phyloP scores from a whole-genome alignment of 1,140 invertebrate genomes.

The Nasonia longicornis region DNA sequence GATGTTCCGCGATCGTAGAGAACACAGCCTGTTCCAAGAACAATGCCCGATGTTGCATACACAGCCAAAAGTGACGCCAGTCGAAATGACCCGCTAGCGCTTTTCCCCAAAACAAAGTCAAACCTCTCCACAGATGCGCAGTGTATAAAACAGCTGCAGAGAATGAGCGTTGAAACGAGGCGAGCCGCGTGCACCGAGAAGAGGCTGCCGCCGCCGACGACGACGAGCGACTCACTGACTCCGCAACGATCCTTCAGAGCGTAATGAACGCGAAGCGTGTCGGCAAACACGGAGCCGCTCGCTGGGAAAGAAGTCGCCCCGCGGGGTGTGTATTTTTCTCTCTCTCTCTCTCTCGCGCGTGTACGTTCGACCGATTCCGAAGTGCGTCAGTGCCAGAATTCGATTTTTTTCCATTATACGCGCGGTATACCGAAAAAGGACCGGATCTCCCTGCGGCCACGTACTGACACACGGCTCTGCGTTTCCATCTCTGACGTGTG shows the following conservation, averaged over 20 bases:
- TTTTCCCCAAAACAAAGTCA: too few species aligned
- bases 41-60: too few species aligned
- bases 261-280: slow-evolving; percentile 62
- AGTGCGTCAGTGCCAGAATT: neutral
- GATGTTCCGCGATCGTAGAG: too few species aligned
- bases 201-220: neutral
- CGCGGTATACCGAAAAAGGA: neutral
- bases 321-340: neutral
- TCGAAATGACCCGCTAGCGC: too few species aligned
- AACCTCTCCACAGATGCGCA: neutral
- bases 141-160: slow-evolving; percentile 19
- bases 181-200: neutral
- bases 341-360: neutral
- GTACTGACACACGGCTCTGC: neutral
- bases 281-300: slow-evolving; percentile 65
- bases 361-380: neutral
- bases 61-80: too few species aligned
- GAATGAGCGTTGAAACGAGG: neutral
- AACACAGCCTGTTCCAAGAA: too few species aligned
- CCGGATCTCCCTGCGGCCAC: neutral
- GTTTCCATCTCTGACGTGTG: slow-evolving; percentile 26
- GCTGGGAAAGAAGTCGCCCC: slow-evolving; percentile 56
- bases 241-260: slow-evolving; percentile 66
- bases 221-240: slow-evolving; percentile 61
- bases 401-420: neutral